Percentiles rank a stretch among this genome's conserved stretches.
Conservation (phyloP, 1,140 invertebrate genomes). For the Drosophila navojoa region DNA sequence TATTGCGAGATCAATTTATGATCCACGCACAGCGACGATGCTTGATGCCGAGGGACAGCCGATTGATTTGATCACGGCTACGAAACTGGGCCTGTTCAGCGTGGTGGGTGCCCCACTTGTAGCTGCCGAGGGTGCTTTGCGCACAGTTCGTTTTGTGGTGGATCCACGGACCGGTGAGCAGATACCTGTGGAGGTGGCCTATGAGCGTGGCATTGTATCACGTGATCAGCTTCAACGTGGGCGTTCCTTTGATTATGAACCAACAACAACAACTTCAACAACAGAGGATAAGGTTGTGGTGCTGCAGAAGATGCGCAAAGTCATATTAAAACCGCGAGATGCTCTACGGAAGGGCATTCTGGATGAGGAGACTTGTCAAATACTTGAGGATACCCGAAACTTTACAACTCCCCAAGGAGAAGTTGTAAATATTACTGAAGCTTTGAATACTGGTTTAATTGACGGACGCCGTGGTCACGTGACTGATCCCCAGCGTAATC, state of each 20-base stretch:
- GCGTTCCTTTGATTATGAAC: slow-evolving; percentile 88
- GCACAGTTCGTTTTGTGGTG: slow-evolving; percentile 87
- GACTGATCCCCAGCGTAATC: slow-evolving; percentile 92
- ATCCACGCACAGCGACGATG: slow-evolving; percentile 90
- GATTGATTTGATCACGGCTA: slow-evolving; percentile 89
- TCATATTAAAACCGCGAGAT: slow-evolving; percentile 88
- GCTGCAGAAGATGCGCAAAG: slow-evolving; percentile 91
- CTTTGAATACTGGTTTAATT: slow-evolving; percentile 90
- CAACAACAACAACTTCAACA: slow-evolving; percentile 74
- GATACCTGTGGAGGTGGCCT: slow-evolving; percentile 91
- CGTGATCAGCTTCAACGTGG: slow-evolving; percentile 83
- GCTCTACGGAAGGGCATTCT: slow-evolving; percentile 90
- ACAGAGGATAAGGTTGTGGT: slow-evolving; percentile 89
- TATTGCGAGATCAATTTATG: slow-evolving; percentile 89
- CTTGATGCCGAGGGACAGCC: slow-evolving; percentile 87
- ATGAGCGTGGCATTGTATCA: slow-evolving; percentile 90
- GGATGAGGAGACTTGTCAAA: slow-evolving; percentile 89
- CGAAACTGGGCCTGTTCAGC: slow-evolving; percentile 89
- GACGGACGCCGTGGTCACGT: slow-evolving; percentile 91
- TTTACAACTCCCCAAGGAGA: slow-evolving; percentile 86
- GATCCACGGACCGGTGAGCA: slow-evolving; percentile 91
- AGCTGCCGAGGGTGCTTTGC: slow-evolving; percentile 85
- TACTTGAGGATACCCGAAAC: slow-evolving; percentile 86
- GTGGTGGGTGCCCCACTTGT: slow-evolving; percentile 89
- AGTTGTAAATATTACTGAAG: slow-evolving; percentile 89